Evolutionary conservation across 2,113 vertebrate species (phyloP).

Genomic region (Thomomys bottae): DNA sequence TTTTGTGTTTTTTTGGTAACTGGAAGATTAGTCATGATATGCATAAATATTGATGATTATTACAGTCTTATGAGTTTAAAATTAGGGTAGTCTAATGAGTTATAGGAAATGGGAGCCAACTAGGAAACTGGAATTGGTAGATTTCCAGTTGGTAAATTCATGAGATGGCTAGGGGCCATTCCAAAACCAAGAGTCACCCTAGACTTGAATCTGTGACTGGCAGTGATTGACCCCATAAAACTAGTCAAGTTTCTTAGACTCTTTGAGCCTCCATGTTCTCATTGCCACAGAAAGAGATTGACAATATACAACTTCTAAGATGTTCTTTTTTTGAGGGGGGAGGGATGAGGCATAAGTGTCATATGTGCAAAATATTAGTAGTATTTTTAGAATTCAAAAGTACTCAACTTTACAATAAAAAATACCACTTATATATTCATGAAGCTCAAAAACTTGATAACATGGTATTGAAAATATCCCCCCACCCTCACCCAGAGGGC

Average conservation of each 20-base stretch:
- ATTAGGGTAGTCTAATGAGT: no score
- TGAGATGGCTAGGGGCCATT: neutral
- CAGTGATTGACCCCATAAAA: neutral
- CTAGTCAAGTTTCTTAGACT: neutral
- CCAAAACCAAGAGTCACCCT: neutral
- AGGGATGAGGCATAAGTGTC: neutral
- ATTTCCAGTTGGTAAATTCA: neutral
- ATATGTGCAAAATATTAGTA: neutral
- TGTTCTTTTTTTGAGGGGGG: neutral
- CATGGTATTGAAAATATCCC: neutral
- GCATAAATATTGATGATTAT: neutral
- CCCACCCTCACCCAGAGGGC: no score
- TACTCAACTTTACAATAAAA: constrained; percentile 1
- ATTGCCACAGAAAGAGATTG: neutral
- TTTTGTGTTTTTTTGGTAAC: no score
- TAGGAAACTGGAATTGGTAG: neutral
- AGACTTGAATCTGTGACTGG: neutral
- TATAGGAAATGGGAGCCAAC: neutral
- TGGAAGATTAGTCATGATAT: neutral
- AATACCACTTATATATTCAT: neutral
- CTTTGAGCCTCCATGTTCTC: neutral
- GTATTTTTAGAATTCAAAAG: neutral
- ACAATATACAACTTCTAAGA: neutral
- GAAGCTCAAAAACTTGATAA: constrained; percentile 4
- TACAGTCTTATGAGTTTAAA: no score